Percentiles rank a stretch among this genome's conserved stretches.
Evolutionary conservation across 2,113 vertebrate genomes (phyloP).

Genomic region (Callaeas wilsoni): DNA sequence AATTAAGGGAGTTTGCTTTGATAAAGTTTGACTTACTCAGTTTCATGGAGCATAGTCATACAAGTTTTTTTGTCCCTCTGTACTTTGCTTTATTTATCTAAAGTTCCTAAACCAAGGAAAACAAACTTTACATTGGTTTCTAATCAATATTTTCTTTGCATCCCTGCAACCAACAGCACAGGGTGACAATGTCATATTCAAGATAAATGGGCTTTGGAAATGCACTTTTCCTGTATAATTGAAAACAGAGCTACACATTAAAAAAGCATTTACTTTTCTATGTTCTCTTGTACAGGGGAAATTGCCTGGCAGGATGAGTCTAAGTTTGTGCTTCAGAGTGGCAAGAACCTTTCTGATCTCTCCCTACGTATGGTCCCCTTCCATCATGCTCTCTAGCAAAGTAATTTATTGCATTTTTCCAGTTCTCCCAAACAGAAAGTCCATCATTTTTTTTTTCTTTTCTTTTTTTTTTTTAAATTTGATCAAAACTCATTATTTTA

Average conservation of each 20-base stretch:
- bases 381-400: neutral
- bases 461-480: neutral
- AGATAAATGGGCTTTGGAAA: conserved; percentile 47
- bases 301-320: neutral
- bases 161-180: neutral
- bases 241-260: conserved; percentile 1
- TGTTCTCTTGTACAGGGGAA: neutral
- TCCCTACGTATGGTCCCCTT: neutral
- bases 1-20: neutral
- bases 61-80: neutral
- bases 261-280: neutral
- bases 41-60: neutral
- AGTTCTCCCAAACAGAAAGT: neutral
- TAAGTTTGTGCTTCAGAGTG: neutral
- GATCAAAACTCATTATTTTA: neutral
- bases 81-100: neutral
- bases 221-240: conserved; percentile 18
- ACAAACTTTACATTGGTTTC: neutral
- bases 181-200: conserved; percentile 37
- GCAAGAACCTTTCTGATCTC: neutral
- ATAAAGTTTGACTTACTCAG: neutral
- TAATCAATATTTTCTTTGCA: conserved; percentile 34
- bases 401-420: neutral
- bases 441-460: neutral
- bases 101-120: neutral